phyloP scores from a whole-genome alignment of 2,797 vertebrate genomes.

The Dermochelys coriacea region DNA sequence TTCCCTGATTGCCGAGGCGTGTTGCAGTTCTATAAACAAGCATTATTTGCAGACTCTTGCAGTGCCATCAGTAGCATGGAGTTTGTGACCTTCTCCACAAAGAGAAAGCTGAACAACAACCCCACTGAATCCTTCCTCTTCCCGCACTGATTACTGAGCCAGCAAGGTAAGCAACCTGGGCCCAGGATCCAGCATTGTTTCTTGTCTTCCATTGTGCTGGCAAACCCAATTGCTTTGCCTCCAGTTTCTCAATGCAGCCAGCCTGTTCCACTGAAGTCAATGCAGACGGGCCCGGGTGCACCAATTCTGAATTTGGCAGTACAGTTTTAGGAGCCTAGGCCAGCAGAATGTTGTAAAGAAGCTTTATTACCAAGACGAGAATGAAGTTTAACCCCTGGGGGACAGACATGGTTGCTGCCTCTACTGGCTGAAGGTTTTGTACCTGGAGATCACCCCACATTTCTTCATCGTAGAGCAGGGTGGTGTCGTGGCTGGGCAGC shows the following conservation, averaged over 20 bases:
- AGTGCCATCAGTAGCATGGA: accelerated
- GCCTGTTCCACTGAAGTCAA: neutral
- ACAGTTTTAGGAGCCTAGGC: neutral
- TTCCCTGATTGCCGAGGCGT: neutral
- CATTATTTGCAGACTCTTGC: neutral
- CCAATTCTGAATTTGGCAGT: neutral
- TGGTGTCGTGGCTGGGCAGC: no score
- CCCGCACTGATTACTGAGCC: accelerated
- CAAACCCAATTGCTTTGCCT: neutral
- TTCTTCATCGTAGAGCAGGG: neutral
- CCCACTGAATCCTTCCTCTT: neutral
- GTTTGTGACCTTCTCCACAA: accelerated
- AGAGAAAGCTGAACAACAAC: neutral
- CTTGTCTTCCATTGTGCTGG: neutral
- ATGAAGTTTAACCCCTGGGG: neutral
- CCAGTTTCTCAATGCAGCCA: accelerated
- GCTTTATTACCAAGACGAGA: neutral
- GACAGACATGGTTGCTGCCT: neutral
- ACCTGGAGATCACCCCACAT: neutral
- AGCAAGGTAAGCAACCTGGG: neutral
- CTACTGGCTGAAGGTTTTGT: neutral
- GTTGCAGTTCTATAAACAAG: accelerated
- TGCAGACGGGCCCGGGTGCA: accelerated
- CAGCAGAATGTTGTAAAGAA: neutral
- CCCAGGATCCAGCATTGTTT: neutral